Base-by-base conservation (phyloP, 2,797 vertebrate genomes). In the Cryptoblepharus egeriae region DNA sequence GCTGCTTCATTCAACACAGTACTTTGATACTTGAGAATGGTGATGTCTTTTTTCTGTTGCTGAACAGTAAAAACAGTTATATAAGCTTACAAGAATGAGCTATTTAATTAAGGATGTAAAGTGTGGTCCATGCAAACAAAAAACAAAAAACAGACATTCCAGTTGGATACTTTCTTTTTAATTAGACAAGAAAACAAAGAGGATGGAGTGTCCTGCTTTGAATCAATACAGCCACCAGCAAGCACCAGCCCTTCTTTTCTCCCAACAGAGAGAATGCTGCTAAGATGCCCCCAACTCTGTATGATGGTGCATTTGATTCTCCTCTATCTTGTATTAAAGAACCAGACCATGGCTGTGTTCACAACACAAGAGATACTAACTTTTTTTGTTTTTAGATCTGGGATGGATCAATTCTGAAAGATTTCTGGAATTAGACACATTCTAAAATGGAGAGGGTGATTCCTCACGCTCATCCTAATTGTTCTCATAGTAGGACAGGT, bases 1-100 rank as follows among this genome's bases (percentile, higher is more conserved):
- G 81, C 1, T 85, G 88, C 79, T 91, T 90, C 77, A 74, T 86
- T 81, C 45, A 83, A 72, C 52, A 12, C n/a, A 74, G 1, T 67
- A 70, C 52, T 85, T 84, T 9, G 0, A 49, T 45, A 81, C 75
- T 91, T 88, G 82, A 74, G 82, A 86, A 88, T 75, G 26, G 35
- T 75, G 49, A 87, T 63, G 58, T 61, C n/a, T 87, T 90, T 85
- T 75, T 72, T 39, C n/a, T n/a, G n/a, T 84, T 87, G 68, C 60
- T 61, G n/a, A 84, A 63, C 84, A 90, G 81, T 79, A 84, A 30
- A 79, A 85, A 39, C 28, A 55, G 20, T 6, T 32, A 89, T 63
- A 24, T 82, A 79, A 72, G 81, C 32, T 77, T 88, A 1, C 18
- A 77, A 89, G 65, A 87, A 90, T 78, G 58, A 72, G 64, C 42